phyloP scores from a whole-genome alignment of 2,797 vertebrate species.

The Mus spretus region DNA sequence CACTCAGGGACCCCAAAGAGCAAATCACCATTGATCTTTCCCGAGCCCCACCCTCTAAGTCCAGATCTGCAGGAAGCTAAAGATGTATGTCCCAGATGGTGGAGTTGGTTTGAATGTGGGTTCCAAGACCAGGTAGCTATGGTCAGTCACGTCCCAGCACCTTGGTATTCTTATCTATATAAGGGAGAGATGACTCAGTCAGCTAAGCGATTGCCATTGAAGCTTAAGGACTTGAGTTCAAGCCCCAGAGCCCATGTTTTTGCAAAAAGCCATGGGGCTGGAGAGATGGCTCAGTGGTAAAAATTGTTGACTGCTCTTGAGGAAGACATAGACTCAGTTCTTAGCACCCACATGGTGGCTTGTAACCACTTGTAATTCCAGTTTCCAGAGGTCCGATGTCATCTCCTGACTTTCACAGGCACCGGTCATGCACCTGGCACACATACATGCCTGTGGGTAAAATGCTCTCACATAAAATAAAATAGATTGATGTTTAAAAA shows the following conservation, averaged over 20 bases:
- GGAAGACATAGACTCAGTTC: not conserved
- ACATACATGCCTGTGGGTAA: no score
- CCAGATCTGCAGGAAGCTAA: not conserved
- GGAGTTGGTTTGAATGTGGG: not conserved
- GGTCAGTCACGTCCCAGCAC: not conserved
- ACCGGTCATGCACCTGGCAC: no score
- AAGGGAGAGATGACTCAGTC: not conserved
- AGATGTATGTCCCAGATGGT: not conserved
- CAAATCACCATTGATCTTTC: not conserved
- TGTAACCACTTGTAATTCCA: not conserved
- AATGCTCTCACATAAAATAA: not conserved
- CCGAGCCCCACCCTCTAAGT: no score
- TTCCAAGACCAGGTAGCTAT: not conserved
- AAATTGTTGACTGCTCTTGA: not conserved
- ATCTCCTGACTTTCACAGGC: not conserved
- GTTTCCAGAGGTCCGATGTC: not conserved
- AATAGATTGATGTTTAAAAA: not conserved
- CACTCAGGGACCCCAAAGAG: not conserved
- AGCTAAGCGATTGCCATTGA: not conserved
- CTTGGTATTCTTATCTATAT: not conserved
- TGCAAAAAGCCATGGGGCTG: not conserved
- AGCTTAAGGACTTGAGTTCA: not conserved
- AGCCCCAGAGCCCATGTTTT: not conserved
- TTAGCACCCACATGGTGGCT: not conserved
- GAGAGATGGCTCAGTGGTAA: not conserved